Evolutionary conservation across 2,888 invertebrate species (phyloP).

Genomic region (Acronicta alni): DNA sequence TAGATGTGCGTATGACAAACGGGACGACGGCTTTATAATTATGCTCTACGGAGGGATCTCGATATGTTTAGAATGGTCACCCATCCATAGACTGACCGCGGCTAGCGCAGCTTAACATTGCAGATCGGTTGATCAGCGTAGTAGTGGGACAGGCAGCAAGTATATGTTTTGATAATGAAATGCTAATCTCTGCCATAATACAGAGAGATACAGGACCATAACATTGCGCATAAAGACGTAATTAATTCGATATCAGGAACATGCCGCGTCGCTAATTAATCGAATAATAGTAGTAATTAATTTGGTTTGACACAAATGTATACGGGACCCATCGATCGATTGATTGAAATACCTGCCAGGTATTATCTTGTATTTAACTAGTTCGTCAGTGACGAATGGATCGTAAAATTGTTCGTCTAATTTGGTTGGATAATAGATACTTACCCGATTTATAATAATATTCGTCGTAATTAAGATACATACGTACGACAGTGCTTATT

Average conservation of each 20-base stretch:
- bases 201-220: constrained; percentile 18
- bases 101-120: too few species aligned
- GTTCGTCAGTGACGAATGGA: constrained; percentile 32
- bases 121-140: too few species aligned
- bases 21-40: too few species aligned
- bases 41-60: too few species aligned
- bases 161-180: too few species aligned
- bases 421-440: constrained; percentile 4
- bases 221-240: constrained; percentile 59
- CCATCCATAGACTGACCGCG: too few species aligned
- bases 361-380: constrained; percentile 50
- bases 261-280: constrained; percentile 75
- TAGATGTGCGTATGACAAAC: too few species aligned
- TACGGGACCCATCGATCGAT: constrained; percentile 48
- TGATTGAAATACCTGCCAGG: constrained; percentile 47
- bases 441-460: background rate
- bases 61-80: too few species aligned
- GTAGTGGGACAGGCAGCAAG: too few species aligned
- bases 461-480: background rate
- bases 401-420: constrained; percentile 3
- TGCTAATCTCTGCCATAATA: background rate
- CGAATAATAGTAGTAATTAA: constrained; percentile 80
- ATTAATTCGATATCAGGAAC: constrained; percentile 77
- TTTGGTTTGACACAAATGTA: constrained; percentile 72
- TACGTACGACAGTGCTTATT: too few species aligned